Evolutionary conservation across 2,113 vertebrate genomes (phyloP), one percentile per base, ranked within the genome.

Genomic region (Corvus hawaiiensis): DNA sequence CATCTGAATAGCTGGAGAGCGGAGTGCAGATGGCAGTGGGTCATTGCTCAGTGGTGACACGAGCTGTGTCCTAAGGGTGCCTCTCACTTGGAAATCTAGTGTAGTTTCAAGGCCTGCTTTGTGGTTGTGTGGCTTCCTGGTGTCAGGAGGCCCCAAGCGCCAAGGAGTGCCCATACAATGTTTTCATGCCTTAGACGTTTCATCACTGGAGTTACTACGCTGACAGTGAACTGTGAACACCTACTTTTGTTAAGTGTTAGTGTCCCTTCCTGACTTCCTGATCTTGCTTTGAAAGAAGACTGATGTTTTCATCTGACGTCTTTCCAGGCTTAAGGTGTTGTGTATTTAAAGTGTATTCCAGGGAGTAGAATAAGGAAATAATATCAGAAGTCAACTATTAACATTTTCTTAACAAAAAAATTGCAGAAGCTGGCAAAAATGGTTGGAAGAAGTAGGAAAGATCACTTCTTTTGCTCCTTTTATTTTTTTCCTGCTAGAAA

Each of bases 1-100:
- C 2, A 1, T 43, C 44, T 1, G 1, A 71, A 39, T 16, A 26
- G 52, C 7, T 5, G 8, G 24, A 52, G 27, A 75, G 27, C 3
- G 0, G 5, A 10, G 4, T 16, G 14, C 20, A 21, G 46, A 14
- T 24, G 49, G 27, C 56, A 68, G 62, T 35, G 46, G 22, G 27
- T 73, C 24, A 11, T 10, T 74, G 46, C 83, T 67, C 32, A 33
- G 24, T 22, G 39, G 32, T 44, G 16, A 56, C 66, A 75, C 0
- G 7, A 49, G 13, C 44, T 75, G 37, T 7, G 28, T 58, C 26
- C 43, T 23, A 21, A 44, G 20, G 10, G 5, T 16, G 5, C 44
- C 46, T 83, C n/a, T 75, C 26, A 17, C 33, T 41, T 76, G 46
- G 32, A 79, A 79, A 89, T 33, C 43, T 58, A 1, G 7, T 7